Percentiles rank a stretch among this genome's conserved stretches.
These are phyloP conservation scores for Rhinogobio ventralis DNA, from an alignment of 2,797 vertebrate genomes.

Conservation along the genomic window DNA sequence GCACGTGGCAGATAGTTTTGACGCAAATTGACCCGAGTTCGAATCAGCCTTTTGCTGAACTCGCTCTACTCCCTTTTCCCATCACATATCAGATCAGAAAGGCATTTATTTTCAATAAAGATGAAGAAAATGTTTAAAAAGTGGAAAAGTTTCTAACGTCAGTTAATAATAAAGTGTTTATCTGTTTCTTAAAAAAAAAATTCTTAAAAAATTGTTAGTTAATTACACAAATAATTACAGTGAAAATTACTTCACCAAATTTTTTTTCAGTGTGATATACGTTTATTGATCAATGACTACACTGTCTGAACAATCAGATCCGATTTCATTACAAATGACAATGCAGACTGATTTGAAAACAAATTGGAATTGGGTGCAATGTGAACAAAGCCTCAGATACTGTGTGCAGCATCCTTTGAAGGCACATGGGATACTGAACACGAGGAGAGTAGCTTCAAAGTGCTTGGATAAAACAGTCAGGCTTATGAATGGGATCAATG, in stretches of 20 bases:
- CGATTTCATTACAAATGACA: not conserved
- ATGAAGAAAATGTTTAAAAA: too few relatives aligned
- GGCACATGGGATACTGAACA: slow-evolving; percentile 64
- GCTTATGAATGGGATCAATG: slow-evolving; percentile 71
- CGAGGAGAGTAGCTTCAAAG: slow-evolving; percentile 77
- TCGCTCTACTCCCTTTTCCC: too few relatives aligned
- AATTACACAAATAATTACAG: not conserved
- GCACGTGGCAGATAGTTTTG: too few relatives aligned
- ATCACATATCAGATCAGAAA: too few relatives aligned
- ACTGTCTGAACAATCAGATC: not conserved
- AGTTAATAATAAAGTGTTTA: too few relatives aligned
- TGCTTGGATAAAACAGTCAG: slow-evolving; percentile 61
- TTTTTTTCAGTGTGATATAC: not conserved
- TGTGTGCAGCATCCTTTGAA: slow-evolving; percentile 50
- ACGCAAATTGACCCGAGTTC: too few relatives aligned
- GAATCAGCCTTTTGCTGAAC: too few relatives aligned
- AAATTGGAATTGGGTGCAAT: not conserved
- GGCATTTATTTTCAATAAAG: too few relatives aligned
- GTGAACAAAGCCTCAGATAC: not conserved
- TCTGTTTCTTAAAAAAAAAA: not conserved
- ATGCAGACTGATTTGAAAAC: not conserved
- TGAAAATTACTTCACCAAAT: too few relatives aligned
- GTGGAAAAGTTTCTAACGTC: too few relatives aligned
- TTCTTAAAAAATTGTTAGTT: not conserved
- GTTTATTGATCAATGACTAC: not conserved